Conservation (phyloP, 64 coral and sea anemone species). For the Trachythela sp. region DNA sequence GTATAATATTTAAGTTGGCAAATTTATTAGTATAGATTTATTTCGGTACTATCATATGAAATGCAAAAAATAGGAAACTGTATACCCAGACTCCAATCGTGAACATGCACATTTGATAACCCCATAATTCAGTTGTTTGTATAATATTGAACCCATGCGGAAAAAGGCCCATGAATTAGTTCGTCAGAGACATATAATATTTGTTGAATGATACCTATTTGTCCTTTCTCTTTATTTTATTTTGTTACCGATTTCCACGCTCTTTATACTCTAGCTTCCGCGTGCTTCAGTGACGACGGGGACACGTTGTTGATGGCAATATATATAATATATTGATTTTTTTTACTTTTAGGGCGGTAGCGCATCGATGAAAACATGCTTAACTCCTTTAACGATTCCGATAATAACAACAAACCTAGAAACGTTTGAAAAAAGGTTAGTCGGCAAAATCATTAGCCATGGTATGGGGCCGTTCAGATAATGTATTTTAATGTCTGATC, state of each 20-base stretch:
- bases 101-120: no score
- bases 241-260: no score
- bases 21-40: background rate
- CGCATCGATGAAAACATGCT: background rate
- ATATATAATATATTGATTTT: background rate
- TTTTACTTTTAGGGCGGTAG: background rate
- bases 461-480: background rate
- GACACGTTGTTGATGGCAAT: background rate
- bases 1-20: background rate
- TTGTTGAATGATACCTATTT: no score
- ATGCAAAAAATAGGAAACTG: background rate
- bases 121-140: no score
- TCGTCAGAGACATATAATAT: no score
- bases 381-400: background rate
- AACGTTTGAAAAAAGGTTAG: background rate
- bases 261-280: no score
- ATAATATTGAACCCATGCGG: no score
- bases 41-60: background rate
- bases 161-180: no score
- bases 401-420: slow-evolving; percentile 12
- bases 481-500: background rate
- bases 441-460: background rate
- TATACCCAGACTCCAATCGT: no score
- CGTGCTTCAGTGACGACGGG: no score
- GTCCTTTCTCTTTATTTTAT: background rate